Evolutionary conservation across 1,140 invertebrate species (phyloP).

Genomic region (Drosophila rufa): DNA sequence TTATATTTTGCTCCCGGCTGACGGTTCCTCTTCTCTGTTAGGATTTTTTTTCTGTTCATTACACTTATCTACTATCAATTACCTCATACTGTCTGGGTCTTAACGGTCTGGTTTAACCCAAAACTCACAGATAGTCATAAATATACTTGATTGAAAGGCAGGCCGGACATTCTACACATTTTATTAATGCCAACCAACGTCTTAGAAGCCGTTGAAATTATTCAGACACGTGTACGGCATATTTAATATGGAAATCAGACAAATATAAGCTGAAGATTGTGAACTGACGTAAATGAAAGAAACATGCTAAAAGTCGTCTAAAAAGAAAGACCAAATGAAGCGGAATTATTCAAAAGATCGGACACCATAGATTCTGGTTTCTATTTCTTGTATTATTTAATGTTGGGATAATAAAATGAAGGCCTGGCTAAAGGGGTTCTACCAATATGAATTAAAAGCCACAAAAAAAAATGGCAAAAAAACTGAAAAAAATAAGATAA

Average conservation of each 20-base stretch:
- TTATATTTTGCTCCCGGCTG: conserved; percentile 4
- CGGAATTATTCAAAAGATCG: background rate
- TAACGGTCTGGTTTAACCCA: conserved; percentile 62
- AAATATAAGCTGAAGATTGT: conserved; percentile 16
- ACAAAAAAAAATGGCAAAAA: background rate
- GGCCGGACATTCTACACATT: conserved; percentile 36
- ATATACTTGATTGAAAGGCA: conserved; percentile 48
- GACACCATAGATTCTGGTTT: background rate
- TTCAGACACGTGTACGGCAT: conserved; percentile 59
- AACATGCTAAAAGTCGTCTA: conserved; percentile 23
- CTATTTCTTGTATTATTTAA: too few relatives aligned
- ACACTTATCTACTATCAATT: conserved; percentile 4
- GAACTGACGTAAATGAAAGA: conserved; percentile 40
- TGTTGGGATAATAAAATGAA: background rate
- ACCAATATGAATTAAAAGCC: background rate
- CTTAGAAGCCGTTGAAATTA: conserved; percentile 66
- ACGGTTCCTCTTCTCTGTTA: too few relatives aligned
- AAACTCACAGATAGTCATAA: conserved; percentile 43
- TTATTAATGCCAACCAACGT: conserved; percentile 59
- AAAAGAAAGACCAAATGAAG: conserved; percentile 6
- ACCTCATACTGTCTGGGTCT: conserved; percentile 1
- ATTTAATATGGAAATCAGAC: conserved; percentile 35
- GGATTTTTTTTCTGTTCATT: background rate
- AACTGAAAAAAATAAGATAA: background rate
- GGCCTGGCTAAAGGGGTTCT: background rate